phyloP scores from a whole-genome alignment of 2,888 invertebrate species.

The Peribatodes rhomboidaria region DNA sequence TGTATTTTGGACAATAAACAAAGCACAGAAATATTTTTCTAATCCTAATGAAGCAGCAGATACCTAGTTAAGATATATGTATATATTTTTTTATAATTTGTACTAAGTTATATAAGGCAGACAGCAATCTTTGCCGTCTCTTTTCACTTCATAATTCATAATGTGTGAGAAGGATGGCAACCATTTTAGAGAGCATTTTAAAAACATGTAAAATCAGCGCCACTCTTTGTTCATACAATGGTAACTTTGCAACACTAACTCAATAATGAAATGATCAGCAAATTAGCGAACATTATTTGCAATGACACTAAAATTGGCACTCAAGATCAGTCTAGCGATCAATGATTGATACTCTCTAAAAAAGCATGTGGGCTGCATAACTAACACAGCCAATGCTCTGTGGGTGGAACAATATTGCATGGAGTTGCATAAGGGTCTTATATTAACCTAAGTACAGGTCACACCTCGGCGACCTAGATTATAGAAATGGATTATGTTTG shows the following conservation, averaged over 20 bases:
- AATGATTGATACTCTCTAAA: conserved; percentile 50
- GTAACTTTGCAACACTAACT: not conserved
- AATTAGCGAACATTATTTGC: conserved; percentile 28
- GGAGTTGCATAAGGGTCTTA: conserved; percentile 57
- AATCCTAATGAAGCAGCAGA: too few relatives aligned
- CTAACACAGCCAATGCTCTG: conserved; percentile 57
- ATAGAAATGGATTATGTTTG: not conserved
- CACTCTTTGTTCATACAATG: not conserved
- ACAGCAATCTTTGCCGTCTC: too few relatives aligned
- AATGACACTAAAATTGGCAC: conserved; percentile 45
- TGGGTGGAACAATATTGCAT: conserved; percentile 68
- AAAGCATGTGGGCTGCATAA: conserved; percentile 48
- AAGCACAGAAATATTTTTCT: too few relatives aligned
- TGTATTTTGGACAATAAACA: too few relatives aligned
- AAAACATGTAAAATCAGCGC: too few relatives aligned
- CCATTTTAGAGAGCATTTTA: too few relatives aligned
- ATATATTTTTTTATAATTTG: too few relatives aligned
- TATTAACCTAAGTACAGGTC: conserved; percentile 36
- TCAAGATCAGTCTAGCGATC: conserved; percentile 43
- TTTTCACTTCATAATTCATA: too few relatives aligned
- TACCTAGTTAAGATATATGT: too few relatives aligned
- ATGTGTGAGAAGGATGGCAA: too few relatives aligned
- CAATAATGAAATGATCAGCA: not conserved
- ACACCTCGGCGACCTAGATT: conserved; percentile 32
- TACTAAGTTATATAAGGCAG: too few relatives aligned